Base-by-base conservation (phyloP, 2,113 vertebrate genomes). In the Grallaria varia region DNA sequence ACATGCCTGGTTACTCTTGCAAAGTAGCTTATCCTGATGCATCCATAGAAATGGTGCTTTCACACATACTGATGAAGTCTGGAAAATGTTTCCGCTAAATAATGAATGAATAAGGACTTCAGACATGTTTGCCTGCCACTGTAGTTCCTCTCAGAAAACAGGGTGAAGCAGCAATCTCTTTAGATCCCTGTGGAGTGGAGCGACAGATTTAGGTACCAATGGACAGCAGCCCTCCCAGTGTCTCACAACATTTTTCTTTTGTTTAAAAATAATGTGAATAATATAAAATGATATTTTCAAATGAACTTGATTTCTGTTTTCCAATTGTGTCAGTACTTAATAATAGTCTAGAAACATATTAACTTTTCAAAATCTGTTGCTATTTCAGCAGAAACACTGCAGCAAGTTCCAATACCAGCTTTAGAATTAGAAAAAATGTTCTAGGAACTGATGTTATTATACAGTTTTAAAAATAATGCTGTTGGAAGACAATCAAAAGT, bases 121-220 rank as follows among this genome's bases (percentile, higher is more conserved):
- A 74, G 20, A 27, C 75, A 19, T 22, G 7, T 69, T 11, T 60
- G 0, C 6, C 6, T 79, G 23, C 25, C 27, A 10, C 27, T 58
- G 12, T 47, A 68, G 11, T 40, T 91, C 12, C 10, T 63, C 12
- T 39, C 63, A 50, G 30, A 64, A 85, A 72, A 56, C 8, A 30
- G 0, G 2, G 30, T 1, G 1, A 72, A 72, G 33, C 14, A 64
- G 30, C 8, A 68, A 22, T n/a, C 9, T 2, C 25, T 84, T 64
- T 8, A 84, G 16, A 16, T n/a, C 22, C 45, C 37, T 76, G 10
- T 31, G 23, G 25, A 62, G 15, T 0, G 0, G 19, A n/a, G 31
- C n/a, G n/a, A 35, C 12, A 55, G 17, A 15, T 63, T 31, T 83
- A 3, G 30, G 12, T 75, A 17, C 14, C 18, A 6, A 9, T 67